phyloP scores from a whole-genome alignment of 2,113 vertebrate genomes.

The Corynorhinus townsendii region DNA sequence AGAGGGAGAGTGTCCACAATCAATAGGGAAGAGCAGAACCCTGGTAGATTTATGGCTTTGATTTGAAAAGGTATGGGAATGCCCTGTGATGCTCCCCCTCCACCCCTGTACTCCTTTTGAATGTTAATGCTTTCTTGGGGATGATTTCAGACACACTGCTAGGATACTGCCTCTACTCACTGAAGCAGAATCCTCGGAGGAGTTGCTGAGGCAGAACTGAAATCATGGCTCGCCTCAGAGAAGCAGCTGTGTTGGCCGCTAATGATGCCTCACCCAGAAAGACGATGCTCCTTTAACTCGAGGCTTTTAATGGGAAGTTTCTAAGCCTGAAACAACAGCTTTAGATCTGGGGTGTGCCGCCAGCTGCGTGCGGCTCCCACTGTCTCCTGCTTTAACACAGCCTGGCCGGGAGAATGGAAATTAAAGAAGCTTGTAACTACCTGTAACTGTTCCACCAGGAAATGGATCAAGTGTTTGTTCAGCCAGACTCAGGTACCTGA shows the following conservation, averaged over 20 bases:
- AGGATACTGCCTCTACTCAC: conserved; percentile 59
- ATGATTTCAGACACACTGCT: conserved; percentile 64
- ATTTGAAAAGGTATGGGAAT: conserved; percentile 62
- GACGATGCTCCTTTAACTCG: conserved; percentile 32
- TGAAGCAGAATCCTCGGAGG: conserved; percentile 68
- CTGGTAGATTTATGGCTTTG: conserved; percentile 45
- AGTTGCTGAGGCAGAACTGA: conserved; percentile 76
- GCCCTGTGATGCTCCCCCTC: neutral
- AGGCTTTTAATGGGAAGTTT: conserved; percentile 52
- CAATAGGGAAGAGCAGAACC: neutral
- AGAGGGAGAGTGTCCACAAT: conserved; percentile 46
- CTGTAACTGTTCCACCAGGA: conserved; percentile 69
- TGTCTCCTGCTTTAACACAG: conserved; percentile 40
- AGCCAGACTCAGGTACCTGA: conserved; percentile 77
- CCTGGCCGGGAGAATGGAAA: conserved; percentile 60
- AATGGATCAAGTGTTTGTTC: conserved; percentile 72
- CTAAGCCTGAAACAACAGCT: conserved; percentile 54
- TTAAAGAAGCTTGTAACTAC: conserved; percentile 59
- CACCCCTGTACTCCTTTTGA: conserved; percentile 44
- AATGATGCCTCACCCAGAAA: conserved; percentile 52
- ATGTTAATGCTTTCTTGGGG: conserved; percentile 73
- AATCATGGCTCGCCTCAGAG: conserved; percentile 68
- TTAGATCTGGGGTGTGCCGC: conserved; percentile 43
- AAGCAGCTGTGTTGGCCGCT: neutral
- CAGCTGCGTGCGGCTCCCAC: conserved; percentile 16